These are phyloP conservation scores for Heterodera filipjevi DNA, from an alignment of 2,888 invertebrate species.

Conservation along the genomic window DNA sequence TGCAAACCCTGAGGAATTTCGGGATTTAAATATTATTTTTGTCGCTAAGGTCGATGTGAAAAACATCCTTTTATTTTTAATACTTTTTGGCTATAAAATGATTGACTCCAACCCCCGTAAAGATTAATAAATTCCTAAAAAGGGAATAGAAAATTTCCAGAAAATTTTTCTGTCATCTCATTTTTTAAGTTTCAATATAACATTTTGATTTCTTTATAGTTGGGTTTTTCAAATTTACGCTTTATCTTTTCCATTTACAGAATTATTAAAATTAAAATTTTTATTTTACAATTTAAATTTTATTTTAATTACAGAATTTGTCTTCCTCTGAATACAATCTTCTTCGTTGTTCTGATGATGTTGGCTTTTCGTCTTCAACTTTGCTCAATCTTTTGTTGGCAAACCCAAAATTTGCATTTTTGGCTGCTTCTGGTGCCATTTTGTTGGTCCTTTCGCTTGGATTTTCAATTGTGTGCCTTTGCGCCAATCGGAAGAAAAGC, in stretches of 20 bases:
- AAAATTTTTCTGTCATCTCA: no score
- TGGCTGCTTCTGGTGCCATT: neutral
- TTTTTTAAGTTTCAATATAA: no score
- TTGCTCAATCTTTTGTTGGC: constrained; percentile 6
- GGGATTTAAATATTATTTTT: neutral
- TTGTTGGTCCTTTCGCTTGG: neutral
- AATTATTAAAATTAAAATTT: neutral
- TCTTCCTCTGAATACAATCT: neutral
- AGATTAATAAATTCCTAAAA: no score
- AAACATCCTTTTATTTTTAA: no score
- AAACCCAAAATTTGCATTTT: constrained; percentile 5
- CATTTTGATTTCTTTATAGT: no score
- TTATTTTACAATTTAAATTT: neutral
- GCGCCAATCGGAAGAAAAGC: neutral
- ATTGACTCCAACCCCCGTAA: no score
- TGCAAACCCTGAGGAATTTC: neutral
- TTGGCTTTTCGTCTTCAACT: neutral
- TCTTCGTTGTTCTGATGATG: neutral
- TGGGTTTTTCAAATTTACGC: no score
- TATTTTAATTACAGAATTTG: neutral
- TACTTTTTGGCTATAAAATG: no score
- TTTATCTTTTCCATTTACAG: no score
- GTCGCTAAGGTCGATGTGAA: neutral
- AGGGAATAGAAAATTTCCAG: no score
- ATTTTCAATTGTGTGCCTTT: neutral